Evolutionary conservation across 2,888 invertebrate species (phyloP).

Genomic region (Dysmachus trigonus): DNA sequence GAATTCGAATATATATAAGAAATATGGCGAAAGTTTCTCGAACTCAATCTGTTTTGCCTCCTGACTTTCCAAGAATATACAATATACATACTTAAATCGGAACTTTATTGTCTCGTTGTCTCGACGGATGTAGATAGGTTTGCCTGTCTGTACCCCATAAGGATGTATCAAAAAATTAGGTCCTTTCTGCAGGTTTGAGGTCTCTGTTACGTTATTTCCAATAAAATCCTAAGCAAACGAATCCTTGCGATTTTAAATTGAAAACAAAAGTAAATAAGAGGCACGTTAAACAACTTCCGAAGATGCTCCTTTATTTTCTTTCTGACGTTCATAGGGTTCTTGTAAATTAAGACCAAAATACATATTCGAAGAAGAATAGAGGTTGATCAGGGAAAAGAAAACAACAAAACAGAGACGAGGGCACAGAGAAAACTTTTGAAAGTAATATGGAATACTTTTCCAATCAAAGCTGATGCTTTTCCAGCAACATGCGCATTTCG

Average conservation of each 20-base stretch:
- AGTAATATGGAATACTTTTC: conserved; percentile 1
- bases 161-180: neutral
- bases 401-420: neutral
- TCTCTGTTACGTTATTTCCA: neutral
- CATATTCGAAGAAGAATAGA: neutral
- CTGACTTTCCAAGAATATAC: neutral
- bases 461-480: neutral
- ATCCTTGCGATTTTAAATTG: neutral
- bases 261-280: neutral
- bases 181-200: neutral
- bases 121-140: neutral
- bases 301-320: neutral
- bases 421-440: neutral
- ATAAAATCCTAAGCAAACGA: neutral
- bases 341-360: neutral
- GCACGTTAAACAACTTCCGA: neutral
- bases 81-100: too few species aligned
- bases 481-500: neutral
- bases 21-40: neutral
- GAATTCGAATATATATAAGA: neutral
- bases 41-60: too few species aligned
- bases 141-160: neutral
- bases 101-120: neutral
- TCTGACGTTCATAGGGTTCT: neutral
- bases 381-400: neutral